These are phyloP conservation scores for Osmerus mordax DNA, from an alignment of 2,113 vertebrate genomes.

Conservation along the genomic window DNA sequence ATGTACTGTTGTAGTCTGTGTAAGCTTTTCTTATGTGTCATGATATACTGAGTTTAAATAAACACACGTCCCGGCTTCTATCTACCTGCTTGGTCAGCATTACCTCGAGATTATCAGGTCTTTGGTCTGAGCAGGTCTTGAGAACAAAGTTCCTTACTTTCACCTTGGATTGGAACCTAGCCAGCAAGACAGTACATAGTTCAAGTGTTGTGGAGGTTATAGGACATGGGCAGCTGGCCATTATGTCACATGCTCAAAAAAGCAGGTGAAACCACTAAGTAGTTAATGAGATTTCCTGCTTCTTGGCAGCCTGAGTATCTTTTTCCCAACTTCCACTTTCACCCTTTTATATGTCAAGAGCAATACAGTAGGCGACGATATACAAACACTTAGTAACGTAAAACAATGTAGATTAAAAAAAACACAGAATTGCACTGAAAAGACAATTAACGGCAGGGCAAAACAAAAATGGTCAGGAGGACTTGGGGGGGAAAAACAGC, in stretches of 20 bases:
- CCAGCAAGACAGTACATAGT: not conserved
- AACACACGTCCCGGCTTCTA: no score
- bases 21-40: no score
- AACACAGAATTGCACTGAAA: not conserved
- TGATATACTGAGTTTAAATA: no score
- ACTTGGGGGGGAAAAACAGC: no score
- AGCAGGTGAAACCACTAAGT: constrained; percentile 46
- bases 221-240: not conserved
- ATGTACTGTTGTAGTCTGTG: no score
- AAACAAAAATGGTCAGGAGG: not conserved
- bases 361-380: no score
- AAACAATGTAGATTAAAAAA: not conserved
- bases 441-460: not conserved
- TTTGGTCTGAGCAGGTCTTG: no score
- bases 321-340: constrained; percentile 1
- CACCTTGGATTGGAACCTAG: no score
- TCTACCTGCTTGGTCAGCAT: no score
- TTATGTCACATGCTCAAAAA: constrained; percentile 45
- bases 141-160: no score
- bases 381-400: not conserved
- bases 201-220: not conserved
- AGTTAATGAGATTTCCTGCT: constrained; percentile 48
- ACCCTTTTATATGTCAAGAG: not conserved
- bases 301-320: not conserved
- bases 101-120: no score